Evolutionary conservation across 2,113 vertebrate species (phyloP).

Genomic region (Tauraco erythrolophus): DNA sequence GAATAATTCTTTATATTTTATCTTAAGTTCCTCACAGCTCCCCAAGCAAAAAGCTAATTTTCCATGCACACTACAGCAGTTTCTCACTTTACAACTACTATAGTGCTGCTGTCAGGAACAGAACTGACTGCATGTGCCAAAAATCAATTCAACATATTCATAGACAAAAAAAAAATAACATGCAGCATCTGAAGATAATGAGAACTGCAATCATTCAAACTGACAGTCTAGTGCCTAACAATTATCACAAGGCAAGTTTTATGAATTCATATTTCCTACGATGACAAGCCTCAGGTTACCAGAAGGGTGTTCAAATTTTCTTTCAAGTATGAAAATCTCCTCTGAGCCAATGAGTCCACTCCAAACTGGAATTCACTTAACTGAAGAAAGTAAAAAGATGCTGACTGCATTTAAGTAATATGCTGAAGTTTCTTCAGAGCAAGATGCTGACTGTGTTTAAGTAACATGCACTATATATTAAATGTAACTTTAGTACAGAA

Average conservation of each 20-base stretch:
- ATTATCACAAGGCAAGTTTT: slow-evolving; percentile 66
- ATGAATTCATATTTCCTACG: slow-evolving; percentile 57
- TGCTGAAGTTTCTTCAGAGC: background rate
- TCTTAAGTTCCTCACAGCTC: background rate
- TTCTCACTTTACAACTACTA: slow-evolving; percentile 65
- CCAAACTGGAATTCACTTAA: slow-evolving; percentile 15
- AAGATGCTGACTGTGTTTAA: slow-evolving; percentile 11
- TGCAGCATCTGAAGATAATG: slow-evolving; percentile 65
- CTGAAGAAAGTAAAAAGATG: slow-evolving; percentile 8
- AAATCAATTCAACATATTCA: slow-evolving; percentile 72
- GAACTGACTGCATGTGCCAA: slow-evolving; percentile 60
- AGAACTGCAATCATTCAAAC: slow-evolving; percentile 74
- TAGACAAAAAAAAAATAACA: slow-evolving; percentile 68
- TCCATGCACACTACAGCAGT: slow-evolving; percentile 32
- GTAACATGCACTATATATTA: background rate
- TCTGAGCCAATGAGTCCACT: slow-evolving; percentile 17
- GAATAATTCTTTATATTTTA: slow-evolving; percentile 6
- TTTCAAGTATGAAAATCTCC: slow-evolving; percentile 21
- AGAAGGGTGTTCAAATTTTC: slow-evolving; percentile 37
- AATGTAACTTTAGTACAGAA: background rate
- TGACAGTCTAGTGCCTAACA: slow-evolving; percentile 67
- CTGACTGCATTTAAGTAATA: background rate
- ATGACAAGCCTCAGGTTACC: slow-evolving; percentile 56
- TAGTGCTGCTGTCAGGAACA: slow-evolving; percentile 60
- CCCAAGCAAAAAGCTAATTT: slow-evolving; percentile 31